These are phyloP conservation scores for Napeogenes inachia DNA, from an alignment of 2,888 invertebrate species.

Conservation along the genomic window DNA sequence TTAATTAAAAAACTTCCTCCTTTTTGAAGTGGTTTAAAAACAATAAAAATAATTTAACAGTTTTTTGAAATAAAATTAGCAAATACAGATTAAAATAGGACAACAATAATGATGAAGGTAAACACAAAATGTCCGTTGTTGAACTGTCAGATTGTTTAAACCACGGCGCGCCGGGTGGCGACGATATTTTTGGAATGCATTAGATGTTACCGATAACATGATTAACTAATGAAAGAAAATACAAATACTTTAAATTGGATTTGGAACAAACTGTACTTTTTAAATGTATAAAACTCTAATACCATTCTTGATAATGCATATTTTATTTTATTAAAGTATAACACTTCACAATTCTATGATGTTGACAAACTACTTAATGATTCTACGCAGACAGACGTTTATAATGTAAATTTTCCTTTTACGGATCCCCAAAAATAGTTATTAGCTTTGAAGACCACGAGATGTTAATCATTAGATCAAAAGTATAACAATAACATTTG, in stretches of 20 bases:
- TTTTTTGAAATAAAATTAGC: neutral
- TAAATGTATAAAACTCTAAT: too few species aligned
- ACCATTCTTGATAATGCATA: too few species aligned
- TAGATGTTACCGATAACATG: slow-evolving; percentile 32
- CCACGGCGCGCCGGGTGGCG: slow-evolving; percentile 37
- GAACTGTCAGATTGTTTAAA: slow-evolving; percentile 20
- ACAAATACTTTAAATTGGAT: neutral
- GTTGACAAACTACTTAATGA: too few species aligned
- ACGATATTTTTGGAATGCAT: slow-evolving; percentile 38
- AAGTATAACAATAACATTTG: slow-evolving; percentile 6
- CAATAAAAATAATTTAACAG: neutral
- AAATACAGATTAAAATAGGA: neutral
- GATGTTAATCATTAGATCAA: slow-evolving; percentile 6
- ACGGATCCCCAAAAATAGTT: neutral
- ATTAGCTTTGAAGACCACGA: slow-evolving; percentile 3
- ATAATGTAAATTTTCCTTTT: neutral
- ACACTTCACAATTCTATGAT: too few species aligned
- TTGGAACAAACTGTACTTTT: neutral
- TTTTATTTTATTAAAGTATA: too few species aligned
- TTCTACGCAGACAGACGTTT: too few species aligned
- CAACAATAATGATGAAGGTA: neutral
- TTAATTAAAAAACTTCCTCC: too few species aligned
- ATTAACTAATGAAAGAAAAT: neutral
- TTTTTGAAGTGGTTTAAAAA: too few species aligned
- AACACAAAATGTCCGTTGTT: neutral